Percentiles rank a stretch among this genome's conserved stretches.
Conservation (phyloP, 2,888 invertebrate species). For the Seladonia tumulorum region DNA sequence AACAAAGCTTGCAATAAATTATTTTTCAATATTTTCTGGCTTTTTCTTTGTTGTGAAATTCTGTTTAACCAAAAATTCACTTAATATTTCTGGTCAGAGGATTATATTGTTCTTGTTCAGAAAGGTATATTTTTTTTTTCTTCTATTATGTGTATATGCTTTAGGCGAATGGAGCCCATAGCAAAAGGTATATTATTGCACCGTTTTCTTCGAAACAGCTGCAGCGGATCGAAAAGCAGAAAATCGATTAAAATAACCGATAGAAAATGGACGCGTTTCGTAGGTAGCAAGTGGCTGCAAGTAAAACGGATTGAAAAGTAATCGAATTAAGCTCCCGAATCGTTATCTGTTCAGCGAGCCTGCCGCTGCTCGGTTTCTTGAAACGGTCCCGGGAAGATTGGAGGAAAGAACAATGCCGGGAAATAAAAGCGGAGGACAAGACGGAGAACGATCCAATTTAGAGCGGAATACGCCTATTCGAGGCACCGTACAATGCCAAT, state of each 20-base stretch:
- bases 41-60: background rate
- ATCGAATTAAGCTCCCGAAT: constrained; percentile 63
- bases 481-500: constrained; percentile 62
- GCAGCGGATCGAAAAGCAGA: constrained; percentile 1
- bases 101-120: background rate
- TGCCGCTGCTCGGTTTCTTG: constrained; percentile 49
- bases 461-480: constrained; percentile 63
- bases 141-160: too few species aligned
- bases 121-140: too few species aligned
- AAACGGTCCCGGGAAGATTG: constrained; percentile 56
- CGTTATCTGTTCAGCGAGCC: constrained; percentile 49
- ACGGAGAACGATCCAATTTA: constrained; percentile 64
- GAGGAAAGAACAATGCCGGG: constrained; percentile 61
- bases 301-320: constrained; percentile 61
- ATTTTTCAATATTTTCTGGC: background rate
- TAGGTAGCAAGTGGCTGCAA: constrained; percentile 31
- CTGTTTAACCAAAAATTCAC: background rate
- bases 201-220: too few species aligned
- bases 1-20: background rate
- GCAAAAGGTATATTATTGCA: too few species aligned
- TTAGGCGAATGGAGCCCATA: too few species aligned
- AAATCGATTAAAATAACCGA: constrained; percentile 29
- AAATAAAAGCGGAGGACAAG: constrained; percentile 57
- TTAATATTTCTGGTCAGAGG: background rate
- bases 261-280: constrained; percentile 11